Percentiles rank a stretch among this genome's conserved stretches.
Evolutionary conservation across 2,797 vertebrate genomes (phyloP).

Genomic region (Sciurus vulgaris): DNA sequence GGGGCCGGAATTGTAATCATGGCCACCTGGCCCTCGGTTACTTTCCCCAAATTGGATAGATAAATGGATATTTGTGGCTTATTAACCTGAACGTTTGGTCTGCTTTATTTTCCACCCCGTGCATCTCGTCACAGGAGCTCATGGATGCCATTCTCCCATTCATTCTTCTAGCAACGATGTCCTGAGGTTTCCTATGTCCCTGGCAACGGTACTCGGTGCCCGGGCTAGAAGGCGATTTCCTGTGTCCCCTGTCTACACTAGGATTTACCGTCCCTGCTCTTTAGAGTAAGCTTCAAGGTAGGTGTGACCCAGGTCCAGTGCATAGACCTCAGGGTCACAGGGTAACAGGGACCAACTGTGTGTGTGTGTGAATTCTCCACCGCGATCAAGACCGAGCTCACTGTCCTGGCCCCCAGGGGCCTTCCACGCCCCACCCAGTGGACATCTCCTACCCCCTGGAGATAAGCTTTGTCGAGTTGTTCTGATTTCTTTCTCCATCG

Average conservation of each 20-base stretch:
- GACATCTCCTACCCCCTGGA: too few relatives aligned
- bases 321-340: rapidly evolving
- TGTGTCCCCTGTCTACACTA: background rate
- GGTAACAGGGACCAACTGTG: background rate
- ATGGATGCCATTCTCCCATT: background rate
- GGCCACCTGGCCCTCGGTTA: background rate
- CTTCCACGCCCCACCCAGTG: background rate
- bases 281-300: background rate
- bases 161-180: background rate
- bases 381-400: rapidly evolving
- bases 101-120: conserved; percentile 57
- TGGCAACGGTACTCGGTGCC: too few relatives aligned
- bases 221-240: rapidly evolving
- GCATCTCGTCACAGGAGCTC: background rate
- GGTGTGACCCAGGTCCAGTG: background rate
- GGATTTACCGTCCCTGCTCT: background rate
- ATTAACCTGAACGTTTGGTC: conserved; percentile 70
- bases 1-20: conserved; percentile 65
- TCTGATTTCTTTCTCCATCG: background rate
- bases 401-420: too few relatives aligned
- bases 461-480: background rate
- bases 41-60: conserved; percentile 74
- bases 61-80: conserved; percentile 71
- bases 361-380: background rate
- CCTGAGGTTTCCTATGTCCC: background rate